Conservation (phyloP, 2,113 vertebrate genomes). For the Sarotherodon lohbergeri region DNA sequence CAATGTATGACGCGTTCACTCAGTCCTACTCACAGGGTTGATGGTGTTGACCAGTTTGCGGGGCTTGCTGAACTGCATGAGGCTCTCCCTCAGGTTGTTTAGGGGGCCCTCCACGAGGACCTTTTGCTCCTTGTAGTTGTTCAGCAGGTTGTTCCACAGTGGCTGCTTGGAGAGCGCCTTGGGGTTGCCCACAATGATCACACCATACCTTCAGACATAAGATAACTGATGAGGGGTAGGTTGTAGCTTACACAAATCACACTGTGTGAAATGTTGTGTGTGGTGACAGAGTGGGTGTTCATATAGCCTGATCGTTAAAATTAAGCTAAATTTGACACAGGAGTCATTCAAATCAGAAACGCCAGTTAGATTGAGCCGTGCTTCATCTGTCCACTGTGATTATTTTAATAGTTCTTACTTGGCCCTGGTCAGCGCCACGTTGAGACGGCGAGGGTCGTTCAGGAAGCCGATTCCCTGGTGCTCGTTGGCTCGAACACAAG, state of each 20-base stretch:
- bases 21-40: constrained; percentile 84
- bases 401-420: constrained; percentile 66
- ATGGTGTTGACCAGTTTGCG: constrained; percentile 97
- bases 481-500: constrained; percentile 94
- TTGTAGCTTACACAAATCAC: background rate
- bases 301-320: background rate
- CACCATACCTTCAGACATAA: constrained; percentile 80
- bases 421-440: constrained; percentile 94
- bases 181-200: constrained; percentile 97
- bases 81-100: constrained; percentile 97
- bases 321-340: background rate
- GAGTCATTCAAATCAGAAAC: background rate
- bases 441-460: constrained; percentile 95
- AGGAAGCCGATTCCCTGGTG: constrained; percentile 98
- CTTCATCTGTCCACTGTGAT: background rate
- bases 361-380: background rate
- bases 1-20: fast-evolving
- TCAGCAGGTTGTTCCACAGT: constrained; percentile 96
- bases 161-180: constrained; percentile 97
- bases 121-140: constrained; percentile 99
- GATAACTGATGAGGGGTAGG: background rate
- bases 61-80: constrained; percentile 99
- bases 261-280: background rate
- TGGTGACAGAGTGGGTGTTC: background rate
- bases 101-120: constrained; percentile 96